Base-by-base conservation (phyloP, 37 sponge, comb jelly and placozoan species). In the Aplysina aerophoba region DNA sequence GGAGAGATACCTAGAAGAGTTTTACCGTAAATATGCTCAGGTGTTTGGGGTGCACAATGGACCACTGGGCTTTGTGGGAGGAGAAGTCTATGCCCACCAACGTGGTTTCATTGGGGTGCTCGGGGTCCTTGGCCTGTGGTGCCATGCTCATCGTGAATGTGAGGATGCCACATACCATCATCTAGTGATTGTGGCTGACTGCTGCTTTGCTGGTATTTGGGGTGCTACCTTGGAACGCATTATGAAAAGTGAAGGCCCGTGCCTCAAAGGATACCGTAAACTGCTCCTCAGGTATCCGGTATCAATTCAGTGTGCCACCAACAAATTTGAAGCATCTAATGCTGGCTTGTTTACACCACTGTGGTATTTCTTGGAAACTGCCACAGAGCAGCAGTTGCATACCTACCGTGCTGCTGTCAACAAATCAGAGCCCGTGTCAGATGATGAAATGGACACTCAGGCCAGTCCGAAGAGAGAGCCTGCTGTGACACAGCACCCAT, bases 71-170 rank as follows among this genome's bases (percentile, higher is more conserved):
- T 62, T 62, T 62, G 28, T 62, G 64, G 64, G 64, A 62, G 64
- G 64, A 13, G 64, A 62, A 13, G 64, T 62, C 28, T 62, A 11
- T 62, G 64, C 64, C 64, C 64, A 62, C 64, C 64, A 62, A 13
- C 64, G 64, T 62, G 64, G 64, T n/a, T 62, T 13, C 28, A 27
- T 62, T 28, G 64, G 64, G 5, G 64, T 62, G 4, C 64, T 62
- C 4, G 64, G 64, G 64, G 64, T 62, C 64, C 64, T 62, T 62
- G 64, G 64, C 11, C 64, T 62, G 64, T 62, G 64, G 64, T 62
- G 64, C 12, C 28, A 62, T 27, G 24, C 24, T 62, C 64, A 28
- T 11, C 8, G 50, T 44, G 50, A 8, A 8, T 6, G 12, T 28
- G 64, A 62, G 28, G 64, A 28, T n/a, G 28, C 4, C 4, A 11